Evolutionary conservation across 2,113 vertebrate species (phyloP), one percentile per base, ranked within the genome.

Genomic region (Phocoena phocoena): DNA sequence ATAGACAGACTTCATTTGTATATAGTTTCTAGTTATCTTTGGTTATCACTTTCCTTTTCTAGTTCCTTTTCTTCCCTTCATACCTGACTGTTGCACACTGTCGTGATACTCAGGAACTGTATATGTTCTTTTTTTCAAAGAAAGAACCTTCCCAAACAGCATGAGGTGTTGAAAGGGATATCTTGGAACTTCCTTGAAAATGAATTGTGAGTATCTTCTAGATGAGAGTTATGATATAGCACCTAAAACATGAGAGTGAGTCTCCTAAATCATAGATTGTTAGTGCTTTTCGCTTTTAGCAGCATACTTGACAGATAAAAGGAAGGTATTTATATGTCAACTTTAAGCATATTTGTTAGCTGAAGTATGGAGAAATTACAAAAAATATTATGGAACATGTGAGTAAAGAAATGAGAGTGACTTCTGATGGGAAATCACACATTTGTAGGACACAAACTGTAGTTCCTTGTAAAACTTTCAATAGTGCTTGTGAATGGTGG

Each of bases 361-460:
- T n/a, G 36, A 92, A 68, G 36, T 17, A 44, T 23, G n/a, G 28
- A 71, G 10, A 53, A 70, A 88, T 93, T 38, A 65, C 41, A 62
- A 87, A 80, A 44, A 73, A 47, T 44, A 36, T 50, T 53, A 41
- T 41, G 67, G 11, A 85, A 81, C 36, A n/a, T 41, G 36, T 76
- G 47, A n/a, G n/a, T 63, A 88, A 96, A 83, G 31, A 88, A 84
- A 96, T 31, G 11, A 89, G 58, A 82, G 14, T 71, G 36, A 62
- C 31, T 94, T 96, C 20, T 28, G 10, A 5, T 76, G 26, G 50
- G 55, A 94, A 88, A 76, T 47, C 53, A 38, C 18, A n/a, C 20
- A 62, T 86, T 85, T 23, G 23, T 90, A 93, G 65, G 41, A 85
- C 95, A 87, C 38, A 86, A 92, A 83, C 71, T 4, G 23, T 70